Evolutionary conservation across 1,140 invertebrate species (phyloP), one percentile per base, ranked within the genome.

Genomic region (Aphaenogaster rudis): DNA sequence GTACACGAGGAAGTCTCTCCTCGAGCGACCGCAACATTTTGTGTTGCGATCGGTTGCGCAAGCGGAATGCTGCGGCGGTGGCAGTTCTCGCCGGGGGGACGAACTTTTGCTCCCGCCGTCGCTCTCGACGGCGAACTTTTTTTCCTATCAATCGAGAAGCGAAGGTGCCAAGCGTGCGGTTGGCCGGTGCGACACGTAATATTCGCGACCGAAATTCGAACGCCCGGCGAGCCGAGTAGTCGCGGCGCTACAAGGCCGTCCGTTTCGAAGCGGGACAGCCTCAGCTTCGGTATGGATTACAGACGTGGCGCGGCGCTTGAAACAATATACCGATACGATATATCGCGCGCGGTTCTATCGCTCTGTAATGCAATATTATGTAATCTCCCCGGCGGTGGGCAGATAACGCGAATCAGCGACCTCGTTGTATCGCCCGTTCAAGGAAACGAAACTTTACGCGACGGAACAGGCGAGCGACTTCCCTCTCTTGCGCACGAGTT

Each of bases 141-240:
- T 64, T 59, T 80, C 87, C 79, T 21, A 36, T 76, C 72, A 45
- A 67, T 39, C 87, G 74, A 57, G 76, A 91, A 89, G 36, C 54
- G 77, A 61, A 88, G 67, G 80, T 57, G 69, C 33, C n/a, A 76
- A 86, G 87, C 90, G 71, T 93, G 88, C 78, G 82, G 64, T 93
- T 92, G 91, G 91, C 92, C 81, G 63, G 21, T 8, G 36, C 64
- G 90, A 92, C 72, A 92, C 74, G 90, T 90, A 92, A 93, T 93
- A 93, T 93, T 93, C 87, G 50, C 86, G 52, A 88, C 84, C 84
- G 92, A 93, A 93, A 93, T 93, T 94, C 39, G 93, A 94, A 91
- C 72, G 82, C 69, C 33, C 88, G 61, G 5, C 71, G 28, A 72
- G 36, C 17, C 36, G 54, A 36, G 72, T 15, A 28, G 13, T 17